phyloP scores from a whole-genome alignment of 2,113 vertebrate genomes.

The Phrynosoma platyrhinos region DNA sequence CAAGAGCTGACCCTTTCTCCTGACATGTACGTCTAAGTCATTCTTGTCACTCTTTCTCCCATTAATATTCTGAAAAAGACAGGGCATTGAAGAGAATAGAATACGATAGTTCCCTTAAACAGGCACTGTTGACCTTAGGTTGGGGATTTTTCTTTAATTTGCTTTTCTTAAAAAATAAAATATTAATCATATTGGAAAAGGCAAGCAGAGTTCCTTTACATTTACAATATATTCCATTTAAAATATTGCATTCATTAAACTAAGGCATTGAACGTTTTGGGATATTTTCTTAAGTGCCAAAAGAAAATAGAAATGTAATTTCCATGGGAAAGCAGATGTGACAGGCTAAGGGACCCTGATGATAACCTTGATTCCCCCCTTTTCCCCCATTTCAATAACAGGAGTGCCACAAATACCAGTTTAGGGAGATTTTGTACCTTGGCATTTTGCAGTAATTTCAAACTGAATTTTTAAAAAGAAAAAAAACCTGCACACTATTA shows the following conservation, averaged over 20 bases:
- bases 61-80: constrained; percentile 91
- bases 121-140: constrained; percentile 91
- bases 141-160: constrained; percentile 89
- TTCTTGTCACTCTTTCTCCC: constrained; percentile 88
- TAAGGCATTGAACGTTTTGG: constrained; percentile 78
- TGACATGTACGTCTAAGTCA: constrained; percentile 90
- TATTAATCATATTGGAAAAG: constrained; percentile 92
- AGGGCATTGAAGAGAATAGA: constrained; percentile 84
- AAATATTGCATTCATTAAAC: constrained; percentile 84
- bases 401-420: constrained; percentile 61
- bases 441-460: constrained; percentile 41
- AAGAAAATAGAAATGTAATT: constrained; percentile 82
- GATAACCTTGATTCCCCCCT: constrained; percentile 65
- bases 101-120: constrained; percentile 91
- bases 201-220: constrained; percentile 80
- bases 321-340: constrained; percentile 72
- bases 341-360: constrained; percentile 64
- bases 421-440: constrained; percentile 63
- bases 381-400: constrained; percentile 52
- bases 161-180: constrained; percentile 95
- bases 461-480: constrained; percentile 47
- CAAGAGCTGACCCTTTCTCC: constrained; percentile 90
- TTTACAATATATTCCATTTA: constrained; percentile 82
- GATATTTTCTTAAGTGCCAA: constrained; percentile 76
- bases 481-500: constrained; percentile 28